Percentiles rank a stretch among this genome's conserved stretches.
Evolutionary conservation across 1,140 invertebrate species (phyloP).

Genomic region (Eriocheir sinensis): DNA sequence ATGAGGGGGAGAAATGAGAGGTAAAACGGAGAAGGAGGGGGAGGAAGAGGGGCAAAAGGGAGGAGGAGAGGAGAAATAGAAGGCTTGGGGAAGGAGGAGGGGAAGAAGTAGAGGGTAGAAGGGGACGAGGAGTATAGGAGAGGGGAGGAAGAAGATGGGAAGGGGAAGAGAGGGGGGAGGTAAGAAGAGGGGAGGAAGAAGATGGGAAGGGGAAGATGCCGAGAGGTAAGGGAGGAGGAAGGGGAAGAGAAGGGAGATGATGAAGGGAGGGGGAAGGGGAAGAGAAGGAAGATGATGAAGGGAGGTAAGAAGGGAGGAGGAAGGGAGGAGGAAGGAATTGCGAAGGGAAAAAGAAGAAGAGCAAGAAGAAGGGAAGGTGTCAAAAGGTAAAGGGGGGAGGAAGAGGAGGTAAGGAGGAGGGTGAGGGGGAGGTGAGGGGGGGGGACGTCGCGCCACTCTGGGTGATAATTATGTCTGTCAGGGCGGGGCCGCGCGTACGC

Average conservation of each 20-base stretch:
- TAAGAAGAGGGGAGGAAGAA: too few relatives aligned
- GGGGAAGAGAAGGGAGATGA: too few relatives aligned
- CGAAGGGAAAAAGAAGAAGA: too few relatives aligned
- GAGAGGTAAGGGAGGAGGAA: background rate
- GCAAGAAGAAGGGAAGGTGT: background rate
- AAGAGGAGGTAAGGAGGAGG: background rate
- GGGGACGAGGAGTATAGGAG: too few relatives aligned
- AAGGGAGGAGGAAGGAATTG: too few relatives aligned
- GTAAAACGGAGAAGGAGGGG: background rate
- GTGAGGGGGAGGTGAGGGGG: background rate
- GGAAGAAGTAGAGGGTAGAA: too few relatives aligned
- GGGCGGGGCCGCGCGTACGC: conserved; percentile 73
- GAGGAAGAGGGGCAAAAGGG: background rate
- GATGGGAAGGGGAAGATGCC: background rate
- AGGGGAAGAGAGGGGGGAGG: too few relatives aligned
- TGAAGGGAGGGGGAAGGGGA: too few relatives aligned
- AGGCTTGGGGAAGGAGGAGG: background rate
- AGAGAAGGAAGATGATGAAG: too few relatives aligned
- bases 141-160: background rate
- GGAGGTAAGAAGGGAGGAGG: too few relatives aligned
- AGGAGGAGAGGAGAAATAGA: background rate
- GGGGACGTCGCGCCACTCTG: conserved; percentile 69
- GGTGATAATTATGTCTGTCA: conserved; percentile 78
- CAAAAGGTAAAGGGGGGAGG: background rate
- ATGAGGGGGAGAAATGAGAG: background rate